These are phyloP conservation scores for Puntigrus tetrazona DNA, from an alignment of 2,113 vertebrate genomes.

Conservation along the genomic window DNA sequence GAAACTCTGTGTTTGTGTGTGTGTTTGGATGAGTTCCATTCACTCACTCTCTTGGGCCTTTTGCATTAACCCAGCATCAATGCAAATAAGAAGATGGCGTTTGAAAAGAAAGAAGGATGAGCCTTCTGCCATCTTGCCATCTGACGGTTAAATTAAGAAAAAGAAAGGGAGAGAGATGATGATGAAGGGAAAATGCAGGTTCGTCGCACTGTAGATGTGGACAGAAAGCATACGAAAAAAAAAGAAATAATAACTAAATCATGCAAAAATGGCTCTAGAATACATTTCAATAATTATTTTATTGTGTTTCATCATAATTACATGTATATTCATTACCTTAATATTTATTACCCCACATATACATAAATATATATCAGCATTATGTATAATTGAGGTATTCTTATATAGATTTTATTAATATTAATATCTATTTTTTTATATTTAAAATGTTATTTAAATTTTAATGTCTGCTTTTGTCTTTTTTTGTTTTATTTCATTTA, in stretches of 20 bases:
- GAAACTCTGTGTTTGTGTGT: conserved; percentile 16
- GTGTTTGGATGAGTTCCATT: conserved; percentile 45
- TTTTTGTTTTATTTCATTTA: background rate
- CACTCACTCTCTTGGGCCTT: conserved; percentile 46
- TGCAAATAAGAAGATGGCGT: conserved; percentile 52
- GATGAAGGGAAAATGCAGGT: background rate
- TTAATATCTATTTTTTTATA: background rate
- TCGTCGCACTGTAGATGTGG: background rate
- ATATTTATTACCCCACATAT: no score
- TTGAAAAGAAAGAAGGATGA: conserved; percentile 50
- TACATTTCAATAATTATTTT: no score
- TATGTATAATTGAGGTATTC: no score
- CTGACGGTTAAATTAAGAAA: conserved; percentile 10
- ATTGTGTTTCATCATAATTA: no score
- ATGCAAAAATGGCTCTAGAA: no score
- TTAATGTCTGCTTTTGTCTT: background rate
- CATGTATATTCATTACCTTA: no score
- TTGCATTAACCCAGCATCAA: conserved; percentile 41
- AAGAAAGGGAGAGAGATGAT: conserved; percentile 8
- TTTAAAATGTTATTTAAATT: background rate
- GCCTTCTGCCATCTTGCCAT: conserved; percentile 43
- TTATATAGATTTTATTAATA: background rate
- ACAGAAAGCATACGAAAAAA: background rate
- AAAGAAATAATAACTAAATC: no score
- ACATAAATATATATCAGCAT: no score